Conservation (phyloP, 2,113 vertebrate species). For the Melanostigma gelatinosum region DNA sequence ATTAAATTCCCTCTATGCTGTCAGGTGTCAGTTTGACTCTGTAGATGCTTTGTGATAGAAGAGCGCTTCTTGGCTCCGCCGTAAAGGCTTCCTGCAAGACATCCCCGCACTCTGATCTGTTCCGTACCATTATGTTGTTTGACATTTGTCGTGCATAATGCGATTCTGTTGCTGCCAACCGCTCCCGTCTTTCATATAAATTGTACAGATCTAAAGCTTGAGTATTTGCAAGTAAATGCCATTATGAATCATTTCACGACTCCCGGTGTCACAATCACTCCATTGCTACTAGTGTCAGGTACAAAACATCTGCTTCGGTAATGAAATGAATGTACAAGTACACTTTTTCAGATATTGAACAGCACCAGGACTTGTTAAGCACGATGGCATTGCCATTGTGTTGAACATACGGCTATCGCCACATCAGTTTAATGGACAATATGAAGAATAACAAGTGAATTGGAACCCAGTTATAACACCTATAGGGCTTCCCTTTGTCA, state of each 20-base stretch:
- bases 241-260: slow-evolving; percentile 42
- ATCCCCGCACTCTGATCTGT: not conserved
- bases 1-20: slow-evolving; percentile 5
- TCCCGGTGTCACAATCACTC: slow-evolving; percentile 37
- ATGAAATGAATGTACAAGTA: not conserved
- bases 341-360: not conserved
- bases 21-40: slow-evolving; percentile 12
- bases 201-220: slow-evolving; percentile 45
- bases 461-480: slow-evolving; percentile 27
- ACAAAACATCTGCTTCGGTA: slow-evolving; percentile 27
- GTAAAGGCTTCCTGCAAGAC: slow-evolving; percentile 3
- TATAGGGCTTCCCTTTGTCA: slow-evolving; percentile 53
- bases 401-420: slow-evolving; percentile 5
- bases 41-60: slow-evolving; percentile 11
- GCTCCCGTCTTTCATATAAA: slow-evolving; percentile 44
- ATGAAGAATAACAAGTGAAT: slow-evolving; percentile 33
- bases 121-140: slow-evolving; percentile 47
- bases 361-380: not conserved
- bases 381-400: not conserved
- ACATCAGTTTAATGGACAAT: not conserved
- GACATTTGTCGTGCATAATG: slow-evolving; percentile 45
- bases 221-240: slow-evolving; percentile 32
- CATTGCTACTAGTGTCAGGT: slow-evolving; percentile 30
- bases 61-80: slow-evolving; percentile 2
- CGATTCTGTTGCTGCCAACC: slow-evolving; percentile 44